Evolutionary conservation across 2,113 vertebrate genomes (phyloP), one percentile per base, ranked within the genome.

Genomic region (Myotis yumanensis): DNA sequence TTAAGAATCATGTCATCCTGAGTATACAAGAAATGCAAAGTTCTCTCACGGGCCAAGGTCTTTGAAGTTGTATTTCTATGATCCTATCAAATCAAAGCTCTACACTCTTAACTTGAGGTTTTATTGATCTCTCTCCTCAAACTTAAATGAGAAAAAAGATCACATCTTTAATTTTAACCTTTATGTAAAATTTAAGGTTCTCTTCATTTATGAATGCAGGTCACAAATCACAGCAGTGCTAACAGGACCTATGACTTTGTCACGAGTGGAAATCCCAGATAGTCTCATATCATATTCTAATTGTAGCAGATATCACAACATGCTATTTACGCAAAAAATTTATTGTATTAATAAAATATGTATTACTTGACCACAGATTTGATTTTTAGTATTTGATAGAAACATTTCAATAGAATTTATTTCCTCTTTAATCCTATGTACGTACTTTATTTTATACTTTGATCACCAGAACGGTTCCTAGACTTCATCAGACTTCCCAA

Each of bases 331-430:
- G 16, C 3, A 46, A 20, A 59, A 52, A 22, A 46, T 92, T 69
- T 90, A 66, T 35, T 79, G 20, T 62, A n/a, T 54, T 88, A 68
- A 52, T 69, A 35, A 68, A 85, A 92, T 62, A 52, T 43, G 40
- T 20, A 62, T 40, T 37, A 77, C 66, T 68, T 71, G 77, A 81
- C 73, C 7, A 54, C 3, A 84, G 18, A 51, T 28, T 54, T 54
- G 7, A 17, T 85, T 87, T 81, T 76, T 77, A 77, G 62, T 62
- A 71, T 25, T 91, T 84, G 14, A 75, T 90, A 43, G 54, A 91
- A 90, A 52, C 22, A 80, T 89, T 64, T 89, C 35, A 90, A 22
- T 92, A 43, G n/a, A 86, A 81, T 46, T 94, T 84, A 76, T 86
- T 88, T 95, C 11, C 22, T 77, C 22, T 93, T 79, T 66, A 69